A percentile compares a stretch with the other conserved stretches of the same genome.
phyloP scores from a whole-genome alignment of 2,888 invertebrate genomes.

The Chydorus sphaericus region DNA sequence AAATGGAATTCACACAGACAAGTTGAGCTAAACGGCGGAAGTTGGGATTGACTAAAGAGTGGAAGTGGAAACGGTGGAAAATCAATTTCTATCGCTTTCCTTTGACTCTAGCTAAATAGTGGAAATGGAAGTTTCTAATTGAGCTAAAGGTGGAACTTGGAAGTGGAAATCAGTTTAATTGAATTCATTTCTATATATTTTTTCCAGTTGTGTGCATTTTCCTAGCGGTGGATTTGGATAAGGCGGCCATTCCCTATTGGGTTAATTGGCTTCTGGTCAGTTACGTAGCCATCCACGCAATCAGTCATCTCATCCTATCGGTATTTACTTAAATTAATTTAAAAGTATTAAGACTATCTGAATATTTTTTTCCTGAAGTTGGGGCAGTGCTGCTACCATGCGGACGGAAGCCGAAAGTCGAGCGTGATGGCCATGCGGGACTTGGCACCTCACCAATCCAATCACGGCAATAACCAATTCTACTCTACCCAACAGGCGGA shows the following conservation, averaged over 20 bases:
- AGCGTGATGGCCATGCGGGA: neutral
- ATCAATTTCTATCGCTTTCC: no score
- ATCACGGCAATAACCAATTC: conserved; percentile 1
- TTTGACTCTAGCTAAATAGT: no score
- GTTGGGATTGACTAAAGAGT: no score
- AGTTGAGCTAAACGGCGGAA: no score
- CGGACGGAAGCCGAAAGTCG: neutral
- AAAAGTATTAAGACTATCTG: neutral
- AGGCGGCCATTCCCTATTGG: conserved; percentile 43
- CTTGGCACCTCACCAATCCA: neutral
- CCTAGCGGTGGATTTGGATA: conserved; percentile 70
- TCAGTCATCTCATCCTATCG: conserved; percentile 71
- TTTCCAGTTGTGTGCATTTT: conserved; percentile 79
- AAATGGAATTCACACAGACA: no score
- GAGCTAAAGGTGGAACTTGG: no score
- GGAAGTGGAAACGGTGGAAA: no score
- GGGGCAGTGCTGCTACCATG: neutral
- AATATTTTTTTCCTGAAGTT: neutral
- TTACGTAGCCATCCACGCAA: conserved; percentile 76
- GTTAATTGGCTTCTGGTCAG: conserved; percentile 75
- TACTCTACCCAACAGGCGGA: neutral
- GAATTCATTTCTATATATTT: conserved; percentile 16
- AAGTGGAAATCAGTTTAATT: neutral
- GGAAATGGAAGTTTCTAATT: no score
- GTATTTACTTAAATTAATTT: conserved; percentile 32